Percentiles rank a stretch among this genome's conserved stretches.
phyloP scores from a whole-genome alignment of 2,797 vertebrate genomes.

The Masticophis lateralis region DNA sequence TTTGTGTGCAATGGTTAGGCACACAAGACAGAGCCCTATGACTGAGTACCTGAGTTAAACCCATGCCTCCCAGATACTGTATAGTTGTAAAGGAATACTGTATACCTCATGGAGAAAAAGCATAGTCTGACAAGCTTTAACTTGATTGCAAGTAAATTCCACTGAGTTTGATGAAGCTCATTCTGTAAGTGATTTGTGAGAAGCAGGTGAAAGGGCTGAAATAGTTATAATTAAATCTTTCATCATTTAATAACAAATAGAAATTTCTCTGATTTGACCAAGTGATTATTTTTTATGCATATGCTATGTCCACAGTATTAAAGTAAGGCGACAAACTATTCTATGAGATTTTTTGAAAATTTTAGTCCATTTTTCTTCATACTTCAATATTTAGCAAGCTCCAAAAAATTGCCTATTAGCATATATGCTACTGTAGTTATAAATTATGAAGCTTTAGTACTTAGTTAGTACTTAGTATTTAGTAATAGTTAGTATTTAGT shows the following conservation, averaged over 20 bases:
- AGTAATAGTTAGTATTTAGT: too few relatives aligned
- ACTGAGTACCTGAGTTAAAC: background rate
- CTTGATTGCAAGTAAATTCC: background rate
- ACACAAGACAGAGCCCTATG: background rate
- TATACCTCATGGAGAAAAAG: background rate
- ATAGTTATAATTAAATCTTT: accelerated
- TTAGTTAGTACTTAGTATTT: too few relatives aligned
- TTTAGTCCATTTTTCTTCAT: background rate
- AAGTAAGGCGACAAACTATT: background rate
- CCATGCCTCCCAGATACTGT: background rate
- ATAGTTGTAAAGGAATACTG: background rate
- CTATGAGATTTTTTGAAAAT: background rate
- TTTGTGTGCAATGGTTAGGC: background rate
- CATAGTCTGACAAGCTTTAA: background rate
- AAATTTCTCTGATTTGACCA: background rate
- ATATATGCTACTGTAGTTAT: background rate
- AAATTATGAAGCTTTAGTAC: background rate
- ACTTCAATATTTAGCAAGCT: background rate
- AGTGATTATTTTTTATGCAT: accelerated
- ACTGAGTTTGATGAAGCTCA: background rate
- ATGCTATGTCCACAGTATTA: background rate
- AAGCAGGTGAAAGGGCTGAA: background rate
- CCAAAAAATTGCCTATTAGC: background rate
- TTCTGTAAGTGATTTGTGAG: background rate
- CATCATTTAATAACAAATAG: accelerated